A percentile compares a stretch with the other conserved stretches of the same genome.
Conservation (phyloP, 2,797 vertebrate species). For the Liasis olivaceus region DNA sequence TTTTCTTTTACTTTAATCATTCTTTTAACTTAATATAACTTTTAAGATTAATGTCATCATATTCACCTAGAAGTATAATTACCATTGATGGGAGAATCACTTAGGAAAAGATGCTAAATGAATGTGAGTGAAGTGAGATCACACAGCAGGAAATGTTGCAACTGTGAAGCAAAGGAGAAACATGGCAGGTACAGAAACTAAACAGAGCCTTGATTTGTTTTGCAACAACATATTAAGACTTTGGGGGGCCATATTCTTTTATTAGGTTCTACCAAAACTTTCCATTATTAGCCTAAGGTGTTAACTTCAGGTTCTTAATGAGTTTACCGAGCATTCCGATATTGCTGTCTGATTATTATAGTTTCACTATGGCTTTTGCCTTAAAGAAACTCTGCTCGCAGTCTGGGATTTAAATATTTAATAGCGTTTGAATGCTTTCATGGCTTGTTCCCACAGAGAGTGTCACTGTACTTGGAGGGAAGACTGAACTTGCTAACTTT, state of each 20-base stretch:
- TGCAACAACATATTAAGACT: neutral
- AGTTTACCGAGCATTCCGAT: neutral
- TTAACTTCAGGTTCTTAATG: neutral
- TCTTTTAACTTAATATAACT: slow-evolving; percentile 22
- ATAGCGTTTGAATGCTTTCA: neutral
- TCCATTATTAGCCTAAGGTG: neutral
- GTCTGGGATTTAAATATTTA: neutral
- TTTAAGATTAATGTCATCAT: slow-evolving; percentile 9
- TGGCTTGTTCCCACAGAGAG: neutral
- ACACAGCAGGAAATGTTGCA: neutral
- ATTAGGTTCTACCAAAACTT: neutral
- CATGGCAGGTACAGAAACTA: neutral
- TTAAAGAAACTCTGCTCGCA: neutral
- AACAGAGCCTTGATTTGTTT: neutral
- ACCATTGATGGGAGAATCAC: slow-evolving; percentile 21
- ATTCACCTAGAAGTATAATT: slow-evolving; percentile 33
- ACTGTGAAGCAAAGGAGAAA: slow-evolving; percentile 2
- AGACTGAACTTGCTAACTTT: neutral
- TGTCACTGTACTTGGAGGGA: neutral
- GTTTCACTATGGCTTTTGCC: neutral
- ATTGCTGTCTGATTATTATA: neutral
- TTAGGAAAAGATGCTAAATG: slow-evolving; percentile 16
- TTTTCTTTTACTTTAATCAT: slow-evolving; percentile 29
- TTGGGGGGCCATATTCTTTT: neutral
- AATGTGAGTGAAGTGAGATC: neutral